Evolutionary conservation across 2,113 vertebrate species (phyloP).

Genomic region (Protomyctophum bolini): DNA sequence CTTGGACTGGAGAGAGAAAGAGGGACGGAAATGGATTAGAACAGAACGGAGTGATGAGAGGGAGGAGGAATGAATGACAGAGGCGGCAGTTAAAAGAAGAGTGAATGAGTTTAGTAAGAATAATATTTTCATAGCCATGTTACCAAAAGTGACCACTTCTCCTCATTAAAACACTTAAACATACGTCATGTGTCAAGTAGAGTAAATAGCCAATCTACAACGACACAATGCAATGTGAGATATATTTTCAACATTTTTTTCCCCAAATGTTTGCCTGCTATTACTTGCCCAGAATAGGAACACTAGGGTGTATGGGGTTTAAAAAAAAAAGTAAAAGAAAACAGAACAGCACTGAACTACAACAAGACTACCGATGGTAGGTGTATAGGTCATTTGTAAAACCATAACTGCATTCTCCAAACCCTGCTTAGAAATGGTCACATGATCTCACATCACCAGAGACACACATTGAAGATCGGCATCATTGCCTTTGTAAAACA

Average conservation of each 20-base stretch:
- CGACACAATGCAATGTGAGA: too few relatives aligned
- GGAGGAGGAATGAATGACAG: neutral
- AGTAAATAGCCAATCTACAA: too few relatives aligned
- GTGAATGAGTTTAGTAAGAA: neutral
- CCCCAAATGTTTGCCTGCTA: too few relatives aligned
- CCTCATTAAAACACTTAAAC: neutral
- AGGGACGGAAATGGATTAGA: neutral
- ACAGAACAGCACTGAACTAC: too few relatives aligned
- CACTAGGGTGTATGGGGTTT: too few relatives aligned
- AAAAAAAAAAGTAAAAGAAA: too few relatives aligned
- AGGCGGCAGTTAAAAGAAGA: neutral
- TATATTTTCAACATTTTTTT: too few relatives aligned
- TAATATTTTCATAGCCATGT: neutral
- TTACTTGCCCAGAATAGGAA: too few relatives aligned
- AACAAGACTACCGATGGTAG: too few relatives aligned
- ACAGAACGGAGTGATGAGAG: neutral
- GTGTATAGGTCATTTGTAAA: too few relatives aligned
- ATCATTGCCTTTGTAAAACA: neutral
- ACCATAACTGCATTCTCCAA: neutral
- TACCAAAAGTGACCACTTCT: neutral
- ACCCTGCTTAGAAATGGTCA: neutral
- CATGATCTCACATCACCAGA: neutral
- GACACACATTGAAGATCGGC: slow-evolving; percentile 8
- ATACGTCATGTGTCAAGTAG: neutral
- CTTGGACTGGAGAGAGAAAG: slow-evolving; percentile 49